Base-by-base conservation (phyloP, 2,113 vertebrate species). In the Aythya baeri region DNA sequence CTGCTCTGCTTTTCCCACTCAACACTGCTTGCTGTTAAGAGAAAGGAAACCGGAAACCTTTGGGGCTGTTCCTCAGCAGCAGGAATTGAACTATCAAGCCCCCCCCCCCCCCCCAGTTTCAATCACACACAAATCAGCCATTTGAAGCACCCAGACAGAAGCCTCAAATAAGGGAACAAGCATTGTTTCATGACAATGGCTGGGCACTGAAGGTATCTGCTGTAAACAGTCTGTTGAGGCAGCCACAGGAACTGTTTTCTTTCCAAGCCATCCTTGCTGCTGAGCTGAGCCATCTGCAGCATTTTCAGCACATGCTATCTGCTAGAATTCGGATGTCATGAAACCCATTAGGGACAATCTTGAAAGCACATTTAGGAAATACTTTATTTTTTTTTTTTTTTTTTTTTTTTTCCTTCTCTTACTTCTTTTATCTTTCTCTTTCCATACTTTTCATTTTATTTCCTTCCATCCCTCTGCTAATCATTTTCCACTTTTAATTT, bases 211-310 rank as follows among this genome's bases (percentile, higher is more conserved):
- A 1, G 0, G 13, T 80, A 31, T 96, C 95, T 75, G 72, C 68
- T 81, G 68, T 88, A 94, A 96, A 95, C 94, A 95, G 83, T 95
- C 96, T 97, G 96, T 83, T 93, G 91, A 96, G 65, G 61, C 88
- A 95, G 46, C 85, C 85, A 90, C 68, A 83, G 82, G 88, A 95
- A 50, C 61, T 7, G 5, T 32, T 93, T 94, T 46, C 36, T 21
- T 93, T 95, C 93, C 94, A 95, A 94, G n/a, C 50, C 1, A 1
- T 80, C 87, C 82, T 82, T 83, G 91, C 76, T 90, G 72, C 68
- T 86, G 65, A 90, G 79, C 38, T 4, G 6, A 91, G 75, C 93
- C 95, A 97, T 95, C 96, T 97, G 95, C 89, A 94, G 26, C 20
- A 38, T 63, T 94, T 91, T 78, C 17, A 3, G 72, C 88, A 86